These are phyloP conservation scores for Zaprionus nigranus DNA, from an alignment of 1,140 invertebrate genomes.

Conservation along the genomic window DNA sequence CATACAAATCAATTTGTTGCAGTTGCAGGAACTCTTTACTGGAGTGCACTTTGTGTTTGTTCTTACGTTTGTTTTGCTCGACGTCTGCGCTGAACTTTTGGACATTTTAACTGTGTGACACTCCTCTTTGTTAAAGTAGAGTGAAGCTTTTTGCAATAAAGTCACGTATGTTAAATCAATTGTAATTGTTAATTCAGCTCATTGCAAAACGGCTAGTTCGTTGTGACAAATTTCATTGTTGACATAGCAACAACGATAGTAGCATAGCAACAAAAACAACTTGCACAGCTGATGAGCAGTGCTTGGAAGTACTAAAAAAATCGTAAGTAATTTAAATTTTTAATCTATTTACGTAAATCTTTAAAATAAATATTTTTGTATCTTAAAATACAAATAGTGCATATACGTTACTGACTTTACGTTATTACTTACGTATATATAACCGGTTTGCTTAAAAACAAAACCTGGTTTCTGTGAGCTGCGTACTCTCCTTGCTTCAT, in stretches of 20 bases:
- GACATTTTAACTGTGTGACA: conserved; percentile 47
- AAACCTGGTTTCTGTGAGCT: conserved; percentile 21
- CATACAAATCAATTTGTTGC: conserved; percentile 48
- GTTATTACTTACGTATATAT: not conserved
- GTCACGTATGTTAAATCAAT: conserved; percentile 68
- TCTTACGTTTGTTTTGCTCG: conserved; percentile 59
- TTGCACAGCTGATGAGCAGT: conserved; percentile 53
- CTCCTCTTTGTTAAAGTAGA: not conserved
- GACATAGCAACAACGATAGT: conserved; percentile 57
- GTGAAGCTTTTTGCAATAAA: conserved; percentile 11
- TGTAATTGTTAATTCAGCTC: conserved; percentile 46
- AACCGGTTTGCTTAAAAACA: not conserved
- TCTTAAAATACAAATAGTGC: not conserved
- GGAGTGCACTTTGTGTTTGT: conserved; percentile 4
- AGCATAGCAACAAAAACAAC: conserved; percentile 59
- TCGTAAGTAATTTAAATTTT: conserved; percentile 34
- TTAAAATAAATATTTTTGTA: not conserved
- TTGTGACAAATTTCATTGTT: conserved; percentile 64
- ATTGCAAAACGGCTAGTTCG: conserved; percentile 41
- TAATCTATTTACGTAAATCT: no score
- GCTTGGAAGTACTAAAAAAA: conserved; percentile 15
- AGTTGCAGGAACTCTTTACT: conserved; percentile 4
- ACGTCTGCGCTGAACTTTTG: conserved; percentile 49
- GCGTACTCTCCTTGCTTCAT: conserved; percentile 14
- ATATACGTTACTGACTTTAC: not conserved